phyloP scores from a whole-genome alignment of 2,113 vertebrate genomes.

The Anguilla japonica region DNA sequence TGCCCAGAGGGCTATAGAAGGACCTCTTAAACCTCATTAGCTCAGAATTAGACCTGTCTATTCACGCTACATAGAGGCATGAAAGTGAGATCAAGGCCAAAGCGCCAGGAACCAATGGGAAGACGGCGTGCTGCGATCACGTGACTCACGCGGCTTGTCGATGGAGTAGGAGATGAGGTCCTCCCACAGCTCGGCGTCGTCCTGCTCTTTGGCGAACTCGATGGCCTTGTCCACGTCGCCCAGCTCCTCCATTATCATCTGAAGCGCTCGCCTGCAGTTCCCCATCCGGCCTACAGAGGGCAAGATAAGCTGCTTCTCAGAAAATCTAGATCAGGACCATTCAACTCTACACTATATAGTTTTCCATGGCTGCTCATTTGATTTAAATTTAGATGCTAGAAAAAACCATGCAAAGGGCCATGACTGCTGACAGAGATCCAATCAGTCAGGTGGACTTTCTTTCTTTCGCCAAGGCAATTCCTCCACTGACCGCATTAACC shows the following conservation, averaged over 20 bases:
- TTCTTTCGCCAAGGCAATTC: not conserved
- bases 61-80: not conserved
- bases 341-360: too few relatives aligned
- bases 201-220: slow-evolving; percentile 98
- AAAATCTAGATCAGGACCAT: not conserved
- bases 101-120: too few relatives aligned
- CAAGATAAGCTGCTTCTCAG: not conserved
- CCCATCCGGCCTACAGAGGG: slow-evolving; percentile 88
- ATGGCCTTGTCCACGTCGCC: slow-evolving; percentile 95
- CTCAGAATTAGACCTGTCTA: not conserved
- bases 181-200: slow-evolving; percentile 95
- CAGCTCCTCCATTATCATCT: slow-evolving; percentile 98
- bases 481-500: not conserved
- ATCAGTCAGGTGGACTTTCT: not conserved
- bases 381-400: not conserved
- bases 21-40: not conserved
- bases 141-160: slow-evolving; percentile 89
- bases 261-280: slow-evolving; percentile 90
- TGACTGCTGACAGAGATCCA: not conserved
- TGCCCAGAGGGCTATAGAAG: not conserved
- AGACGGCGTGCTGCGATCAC: not conserved
- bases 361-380: not conserved
- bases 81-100: not conserved
- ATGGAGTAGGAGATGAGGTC: slow-evolving; percentile 97
- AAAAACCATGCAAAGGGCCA: not conserved